Base-by-base conservation (phyloP, 1,140 invertebrate genomes). In the Piezodorus guildinii region DNA sequence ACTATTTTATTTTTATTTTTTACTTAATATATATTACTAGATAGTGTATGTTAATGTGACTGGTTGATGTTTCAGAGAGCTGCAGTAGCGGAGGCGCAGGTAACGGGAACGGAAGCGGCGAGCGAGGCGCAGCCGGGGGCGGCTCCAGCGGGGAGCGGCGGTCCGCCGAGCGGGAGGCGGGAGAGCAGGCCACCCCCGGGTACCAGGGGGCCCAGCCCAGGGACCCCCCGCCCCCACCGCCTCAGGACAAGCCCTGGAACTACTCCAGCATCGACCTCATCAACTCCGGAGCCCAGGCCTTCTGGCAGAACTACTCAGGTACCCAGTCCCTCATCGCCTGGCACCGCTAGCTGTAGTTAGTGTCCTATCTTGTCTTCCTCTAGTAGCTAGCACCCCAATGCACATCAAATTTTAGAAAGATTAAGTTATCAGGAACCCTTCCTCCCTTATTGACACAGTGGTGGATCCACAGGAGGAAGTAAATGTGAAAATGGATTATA, bases 291-390 rank as follows among this genome's bases (percentile, higher is more conserved):
- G 86, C 87, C 21, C 52, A 56, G 52, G 85, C 85, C 39, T 91
- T 91, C 74, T 91, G 88, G 88, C 87, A 90, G 74, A 91, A 89
- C 74, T 90, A 91, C 76, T 89, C 88, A 73, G 88, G 88, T 91
- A 71, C 67, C 66, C 34, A 52, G 17, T 25, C 16, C n/a, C 19
- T 58, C 54, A 58, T 16, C n/a, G 46, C 46, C n/a, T 49, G 46
- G 46, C 9, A 49, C 46, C 46, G n/a, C 2, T 19, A 49, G 46
- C 46, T 49, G 21, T 21, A 49, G n/a, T 49, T 49, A 49, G 34
- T 39, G 6, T 1, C 12, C 12, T 10, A 8, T 6, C 6, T 8
- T 39, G 6, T 10, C 34, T 39, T 39, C 34, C 34, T 12, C 34
- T 39, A 39, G 34, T 39, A 39, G 9, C 34, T 39, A n/a, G n/a